Percentiles rank a stretch among this genome's conserved stretches.
phyloP scores from a whole-genome alignment of 2,113 vertebrate species.

The Serinus canaria region DNA sequence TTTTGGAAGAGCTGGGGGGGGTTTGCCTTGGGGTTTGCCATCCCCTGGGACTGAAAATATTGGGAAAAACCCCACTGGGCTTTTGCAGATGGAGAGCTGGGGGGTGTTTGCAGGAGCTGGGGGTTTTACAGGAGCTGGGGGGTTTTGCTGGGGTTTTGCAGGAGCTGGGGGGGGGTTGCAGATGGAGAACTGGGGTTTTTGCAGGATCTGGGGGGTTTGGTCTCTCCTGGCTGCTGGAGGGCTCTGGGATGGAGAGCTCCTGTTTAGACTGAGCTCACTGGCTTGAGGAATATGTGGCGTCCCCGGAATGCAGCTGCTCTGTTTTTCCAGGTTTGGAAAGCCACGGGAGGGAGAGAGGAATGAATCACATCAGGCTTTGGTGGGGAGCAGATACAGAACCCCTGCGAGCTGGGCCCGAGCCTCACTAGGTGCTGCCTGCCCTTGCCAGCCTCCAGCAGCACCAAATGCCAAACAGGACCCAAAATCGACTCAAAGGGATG shows the following conservation, averaged over 20 bases:
- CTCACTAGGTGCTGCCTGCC: neutral
- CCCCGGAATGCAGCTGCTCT: constrained; percentile 7
- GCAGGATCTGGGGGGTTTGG: neutral
- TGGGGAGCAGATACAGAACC: neutral
- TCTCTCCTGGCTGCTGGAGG: neutral
- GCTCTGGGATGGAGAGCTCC: neutral
- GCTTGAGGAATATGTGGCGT: constrained; percentile 65
- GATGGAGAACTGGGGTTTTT: neutral
- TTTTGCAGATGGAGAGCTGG: too few relatives aligned
- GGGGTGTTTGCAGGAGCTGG: too few relatives aligned
- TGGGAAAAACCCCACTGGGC: too few relatives aligned
- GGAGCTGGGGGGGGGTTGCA: neutral
- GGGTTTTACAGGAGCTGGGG: too few relatives aligned
- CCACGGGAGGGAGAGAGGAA: neutral
- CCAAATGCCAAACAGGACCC: rapidly evolving
- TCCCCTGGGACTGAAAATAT: neutral
- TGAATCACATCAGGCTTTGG: neutral
- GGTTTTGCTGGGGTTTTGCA: too few relatives aligned
- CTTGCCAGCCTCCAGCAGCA: neutral
- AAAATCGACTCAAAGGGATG: neutral
- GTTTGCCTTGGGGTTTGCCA: neutral
- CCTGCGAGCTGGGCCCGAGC: neutral
- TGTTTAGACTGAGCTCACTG: constrained; percentile 68
- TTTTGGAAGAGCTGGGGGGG: too few relatives aligned
- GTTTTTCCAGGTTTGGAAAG: constrained; percentile 52